phyloP scores from a whole-genome alignment of 2,888 invertebrate genomes.

The Cistogaster globosa region DNA sequence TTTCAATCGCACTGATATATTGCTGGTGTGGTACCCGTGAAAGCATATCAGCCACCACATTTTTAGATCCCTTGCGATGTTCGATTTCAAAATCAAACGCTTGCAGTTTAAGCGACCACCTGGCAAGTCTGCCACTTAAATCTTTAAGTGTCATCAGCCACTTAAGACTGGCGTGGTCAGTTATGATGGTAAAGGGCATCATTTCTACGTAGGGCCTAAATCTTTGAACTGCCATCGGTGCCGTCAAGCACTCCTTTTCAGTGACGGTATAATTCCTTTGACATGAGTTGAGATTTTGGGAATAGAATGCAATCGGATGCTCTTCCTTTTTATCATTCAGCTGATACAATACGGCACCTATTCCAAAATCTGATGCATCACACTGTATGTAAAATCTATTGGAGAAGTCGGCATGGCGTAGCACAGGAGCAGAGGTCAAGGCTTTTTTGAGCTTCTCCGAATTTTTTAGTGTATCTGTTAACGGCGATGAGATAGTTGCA shows the following conservation, averaged over 20 bases:
- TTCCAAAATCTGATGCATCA: too few relatives aligned
- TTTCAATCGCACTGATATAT: background rate
- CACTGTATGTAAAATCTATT: too few relatives aligned
- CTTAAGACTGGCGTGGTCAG: constrained; percentile 23
- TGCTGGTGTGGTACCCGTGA: background rate
- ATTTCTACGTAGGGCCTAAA: background rate
- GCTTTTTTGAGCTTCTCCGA: too few relatives aligned
- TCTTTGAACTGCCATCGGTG: background rate
- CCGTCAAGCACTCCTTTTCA: background rate
- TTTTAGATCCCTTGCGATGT: constrained; percentile 11
- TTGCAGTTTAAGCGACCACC: constrained; percentile 10
- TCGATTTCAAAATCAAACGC: constrained; percentile 13
- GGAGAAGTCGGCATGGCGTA: too few relatives aligned
- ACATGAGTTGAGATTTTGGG: background rate
- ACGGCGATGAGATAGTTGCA: background rate
- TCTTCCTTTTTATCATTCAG: too few relatives aligned
- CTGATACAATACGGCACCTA: too few relatives aligned
- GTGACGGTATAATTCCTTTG: background rate
- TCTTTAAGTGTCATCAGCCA: constrained; percentile 24
- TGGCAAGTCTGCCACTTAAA: constrained; percentile 12
- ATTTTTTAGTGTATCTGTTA: too few relatives aligned
- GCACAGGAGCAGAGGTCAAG: too few relatives aligned
- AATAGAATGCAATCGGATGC: background rate
- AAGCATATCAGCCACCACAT: constrained; percentile 10
- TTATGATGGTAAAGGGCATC: background rate